phyloP scores from a whole-genome alignment of 2,888 invertebrate species.

The Listrodromus nycthemerus region DNA sequence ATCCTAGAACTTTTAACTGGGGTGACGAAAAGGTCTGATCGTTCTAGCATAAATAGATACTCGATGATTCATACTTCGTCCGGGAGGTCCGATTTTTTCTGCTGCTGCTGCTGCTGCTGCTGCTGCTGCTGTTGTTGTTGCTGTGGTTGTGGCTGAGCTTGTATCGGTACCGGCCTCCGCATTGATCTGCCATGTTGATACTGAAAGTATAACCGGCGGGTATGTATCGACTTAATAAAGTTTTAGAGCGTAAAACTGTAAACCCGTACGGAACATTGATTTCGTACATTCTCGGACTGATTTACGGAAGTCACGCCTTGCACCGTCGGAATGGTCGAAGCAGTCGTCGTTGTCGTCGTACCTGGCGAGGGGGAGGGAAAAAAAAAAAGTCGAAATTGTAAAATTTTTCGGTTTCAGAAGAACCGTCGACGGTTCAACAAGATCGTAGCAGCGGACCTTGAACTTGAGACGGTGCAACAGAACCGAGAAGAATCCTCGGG shows the following conservation, averaged over 20 bases:
- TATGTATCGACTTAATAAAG: neutral
- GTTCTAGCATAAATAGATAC: neutral
- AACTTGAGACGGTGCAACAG: conserved; percentile 77
- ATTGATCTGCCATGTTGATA: conserved; percentile 76
- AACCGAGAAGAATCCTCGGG: conserved; percentile 84
- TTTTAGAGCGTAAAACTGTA: conserved; percentile 2
- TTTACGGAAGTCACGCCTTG: conserved; percentile 64
- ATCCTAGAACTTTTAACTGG: neutral
- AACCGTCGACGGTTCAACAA: conserved; percentile 13
- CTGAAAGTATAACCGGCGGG: conserved; percentile 67
- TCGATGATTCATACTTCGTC: conserved; percentile 74
- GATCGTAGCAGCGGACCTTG: conserved; percentile 42
- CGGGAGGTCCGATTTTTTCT: conserved; percentile 75
- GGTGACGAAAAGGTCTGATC: neutral
- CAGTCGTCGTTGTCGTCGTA: conserved; percentile 69
- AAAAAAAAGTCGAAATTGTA: neutral
- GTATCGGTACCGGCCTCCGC: conserved; percentile 76
- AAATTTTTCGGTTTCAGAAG: neutral
- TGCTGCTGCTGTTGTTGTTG: neutral
- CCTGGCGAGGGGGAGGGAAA: conserved; percentile 59
- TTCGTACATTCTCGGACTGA: conserved; percentile 75
- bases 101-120: conserved; percentile 41
- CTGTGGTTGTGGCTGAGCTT: conserved; percentile 69
- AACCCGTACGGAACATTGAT: conserved; percentile 9
- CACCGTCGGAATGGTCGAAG: conserved; percentile 69